phyloP scores from a whole-genome alignment of 2,113 vertebrate genomes.

The Sminthopsis crassicaudata region DNA sequence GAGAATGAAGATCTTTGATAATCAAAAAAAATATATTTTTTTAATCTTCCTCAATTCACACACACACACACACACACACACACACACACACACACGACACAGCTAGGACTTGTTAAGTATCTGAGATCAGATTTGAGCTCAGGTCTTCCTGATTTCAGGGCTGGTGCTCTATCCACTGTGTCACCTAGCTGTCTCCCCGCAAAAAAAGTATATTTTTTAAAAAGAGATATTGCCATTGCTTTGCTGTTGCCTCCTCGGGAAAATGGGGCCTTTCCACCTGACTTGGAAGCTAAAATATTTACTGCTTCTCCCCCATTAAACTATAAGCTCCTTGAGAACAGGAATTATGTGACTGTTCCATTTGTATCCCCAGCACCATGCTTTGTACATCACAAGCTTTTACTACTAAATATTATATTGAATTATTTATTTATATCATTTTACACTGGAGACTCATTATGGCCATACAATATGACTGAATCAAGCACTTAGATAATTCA shows the following conservation, averaged over 20 bases:
- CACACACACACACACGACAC: too few species aligned
- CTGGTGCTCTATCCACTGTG: too few species aligned
- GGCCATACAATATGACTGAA: slow-evolving; percentile 99
- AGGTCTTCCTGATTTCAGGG: too few species aligned
- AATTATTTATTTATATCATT: slow-evolving; percentile 85
- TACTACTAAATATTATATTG: not conserved
- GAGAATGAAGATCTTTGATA: not conserved
- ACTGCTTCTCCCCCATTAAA: not conserved
- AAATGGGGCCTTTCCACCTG: not conserved
- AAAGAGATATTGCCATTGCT: not conserved
- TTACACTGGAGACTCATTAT: slow-evolving; percentile 96
- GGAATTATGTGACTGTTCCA: not conserved
- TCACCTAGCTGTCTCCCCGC: too few species aligned
- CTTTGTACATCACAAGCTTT: not conserved
- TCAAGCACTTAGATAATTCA: slow-evolving; percentile 97
- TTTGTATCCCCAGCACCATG: not conserved
- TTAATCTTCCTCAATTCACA: too few species aligned
- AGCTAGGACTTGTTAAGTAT: too few species aligned
- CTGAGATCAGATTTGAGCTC: too few species aligned
- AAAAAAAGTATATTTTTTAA: too few species aligned
- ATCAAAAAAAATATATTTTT: not conserved
- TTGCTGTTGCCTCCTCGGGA: not conserved
- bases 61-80: too few species aligned
- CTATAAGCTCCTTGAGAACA: not conserved
- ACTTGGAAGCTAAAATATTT: not conserved